Conservation (phyloP, 2,888 invertebrate species). For the Rotaria sp. region DNA sequence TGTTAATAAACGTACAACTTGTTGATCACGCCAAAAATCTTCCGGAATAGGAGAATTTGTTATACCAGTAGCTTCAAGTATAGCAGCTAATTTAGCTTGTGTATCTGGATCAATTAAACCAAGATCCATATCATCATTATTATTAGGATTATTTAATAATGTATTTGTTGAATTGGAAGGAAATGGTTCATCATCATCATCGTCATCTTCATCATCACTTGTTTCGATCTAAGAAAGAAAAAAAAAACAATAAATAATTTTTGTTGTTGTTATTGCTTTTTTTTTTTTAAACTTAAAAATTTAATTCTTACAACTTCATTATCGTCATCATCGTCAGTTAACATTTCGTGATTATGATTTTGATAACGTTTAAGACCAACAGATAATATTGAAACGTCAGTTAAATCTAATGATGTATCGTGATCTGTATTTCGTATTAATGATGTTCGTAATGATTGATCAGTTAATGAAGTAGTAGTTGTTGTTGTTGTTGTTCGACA, state of each 20-base stretch:
- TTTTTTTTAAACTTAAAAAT: background rate
- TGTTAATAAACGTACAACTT: constrained; percentile 8
- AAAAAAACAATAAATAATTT: background rate
- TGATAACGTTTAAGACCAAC: constrained; percentile 2
- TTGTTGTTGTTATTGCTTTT: background rate
- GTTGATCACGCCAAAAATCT: constrained; percentile 12
- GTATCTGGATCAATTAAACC: constrained; percentile 7
- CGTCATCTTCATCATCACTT: background rate
- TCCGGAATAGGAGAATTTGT: constrained; percentile 3
- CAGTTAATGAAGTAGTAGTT: background rate
- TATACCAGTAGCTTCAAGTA: constrained; percentile 6
- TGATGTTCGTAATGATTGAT: constrained; percentile 7
- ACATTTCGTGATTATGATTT: background rate
- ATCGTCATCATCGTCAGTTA: background rate
- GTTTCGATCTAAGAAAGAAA: background rate
- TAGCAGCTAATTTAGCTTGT: background rate
- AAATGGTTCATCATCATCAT: background rate
- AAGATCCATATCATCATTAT: constrained; percentile 14
- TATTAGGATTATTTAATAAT: constrained; percentile 2
- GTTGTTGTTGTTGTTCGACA: background rate
- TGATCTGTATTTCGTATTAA: background rate
- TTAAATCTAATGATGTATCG: background rate
- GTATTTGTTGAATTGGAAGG: background rate
- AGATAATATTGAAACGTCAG: constrained; percentile 1
- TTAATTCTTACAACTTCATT: background rate